These are phyloP conservation scores for Cyclophora punctaria DNA, from an alignment of 2,888 invertebrate species.

Conservation along the genomic window DNA sequence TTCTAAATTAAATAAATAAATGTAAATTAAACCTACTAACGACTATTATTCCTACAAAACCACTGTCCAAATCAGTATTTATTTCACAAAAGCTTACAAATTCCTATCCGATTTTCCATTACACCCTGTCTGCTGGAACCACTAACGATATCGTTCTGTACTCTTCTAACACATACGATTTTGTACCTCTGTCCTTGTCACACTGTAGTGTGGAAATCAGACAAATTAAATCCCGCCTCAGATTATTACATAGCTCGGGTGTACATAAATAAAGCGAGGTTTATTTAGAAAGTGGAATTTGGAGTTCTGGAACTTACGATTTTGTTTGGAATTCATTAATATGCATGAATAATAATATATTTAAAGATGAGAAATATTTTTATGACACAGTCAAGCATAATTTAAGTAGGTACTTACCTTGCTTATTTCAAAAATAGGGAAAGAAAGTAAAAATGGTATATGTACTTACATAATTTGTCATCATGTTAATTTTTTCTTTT, in stretches of 20 bases:
- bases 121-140: slow-evolving; percentile 46
- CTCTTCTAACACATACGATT: slow-evolving; percentile 22
- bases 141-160: slow-evolving; percentile 47
- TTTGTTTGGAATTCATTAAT: no score
- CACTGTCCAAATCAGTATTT: slow-evolving; percentile 27
- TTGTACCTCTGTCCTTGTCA: slow-evolving; percentile 28
- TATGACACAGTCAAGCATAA: no score
- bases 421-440: no score
- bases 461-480: no score
- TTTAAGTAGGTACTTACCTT: no score
- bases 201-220: slow-evolving; percentile 78
- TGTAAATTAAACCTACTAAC: slow-evolving; percentile 8
- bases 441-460: no score
- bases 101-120: slow-evolving; percentile 52
- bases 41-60: slow-evolving; percentile 26
- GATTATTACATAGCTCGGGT: slow-evolving; percentile 83
- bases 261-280: slow-evolving; percentile 73
- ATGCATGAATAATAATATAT: no score
- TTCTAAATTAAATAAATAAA: no score
- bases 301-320: no score
- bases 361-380: no score
- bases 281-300: no score
- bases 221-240: slow-evolving; percentile 83
- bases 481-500: no score
- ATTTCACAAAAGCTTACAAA: slow-evolving; percentile 14